Conservation (phyloP, 2,888 invertebrate species). For the Scotopteryx bipunctaria region DNA sequence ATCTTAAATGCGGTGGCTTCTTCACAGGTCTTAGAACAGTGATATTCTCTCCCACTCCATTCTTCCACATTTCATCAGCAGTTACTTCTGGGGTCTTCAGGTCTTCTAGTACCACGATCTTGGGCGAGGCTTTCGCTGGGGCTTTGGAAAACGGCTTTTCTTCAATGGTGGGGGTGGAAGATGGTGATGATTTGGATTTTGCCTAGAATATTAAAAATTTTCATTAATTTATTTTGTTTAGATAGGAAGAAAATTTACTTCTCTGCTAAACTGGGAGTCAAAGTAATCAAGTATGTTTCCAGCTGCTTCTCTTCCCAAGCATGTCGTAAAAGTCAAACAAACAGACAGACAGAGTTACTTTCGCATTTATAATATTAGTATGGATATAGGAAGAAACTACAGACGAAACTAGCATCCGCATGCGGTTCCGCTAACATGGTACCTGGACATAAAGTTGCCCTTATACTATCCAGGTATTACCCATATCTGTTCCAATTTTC, state of each 20-base stretch:
- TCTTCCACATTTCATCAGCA: constrained; percentile 57
- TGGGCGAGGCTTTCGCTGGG: constrained; percentile 46
- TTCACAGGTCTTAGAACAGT: constrained; percentile 76
- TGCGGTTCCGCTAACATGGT: no score
- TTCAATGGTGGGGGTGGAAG: constrained; percentile 56
- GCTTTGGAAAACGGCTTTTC: constrained; percentile 40
- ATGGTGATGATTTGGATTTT: constrained; percentile 74
- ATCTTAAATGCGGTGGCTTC: constrained; percentile 86
- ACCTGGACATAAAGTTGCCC: background rate
- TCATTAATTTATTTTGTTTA: background rate
- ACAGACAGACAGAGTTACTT: no score
- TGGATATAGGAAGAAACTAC: no score
- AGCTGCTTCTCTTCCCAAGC: no score
- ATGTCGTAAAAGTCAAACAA: no score
- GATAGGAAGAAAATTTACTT: no score
- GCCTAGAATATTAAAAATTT: constrained; percentile 50
- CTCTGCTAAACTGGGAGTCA: no score
- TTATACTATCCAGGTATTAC: no score
- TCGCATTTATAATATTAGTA: no score
- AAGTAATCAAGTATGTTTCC: no score
- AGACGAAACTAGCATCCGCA: no score
- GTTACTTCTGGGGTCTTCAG: constrained; percentile 18
- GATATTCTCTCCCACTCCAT: constrained; percentile 66
- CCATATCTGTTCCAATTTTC: no score
- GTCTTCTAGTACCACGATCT: constrained; percentile 48